phyloP scores from a whole-genome alignment of 30 jellyfish, hydroid and myxozoan species.

The Pelagia noctiluca region DNA sequence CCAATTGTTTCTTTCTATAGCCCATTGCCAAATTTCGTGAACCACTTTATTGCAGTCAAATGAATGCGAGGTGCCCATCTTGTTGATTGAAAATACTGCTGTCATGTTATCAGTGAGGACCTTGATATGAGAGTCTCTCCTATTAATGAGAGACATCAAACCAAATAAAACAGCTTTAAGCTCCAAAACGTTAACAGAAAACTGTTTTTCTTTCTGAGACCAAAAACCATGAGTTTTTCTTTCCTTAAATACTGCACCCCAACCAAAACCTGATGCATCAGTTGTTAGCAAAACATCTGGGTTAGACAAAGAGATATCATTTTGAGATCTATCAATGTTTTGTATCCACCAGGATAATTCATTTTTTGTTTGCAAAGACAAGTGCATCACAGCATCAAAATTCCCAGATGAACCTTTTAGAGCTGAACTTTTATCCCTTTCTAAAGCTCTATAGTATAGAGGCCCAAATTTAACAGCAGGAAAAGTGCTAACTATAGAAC shows the following conservation, averaged over 20 bases:
- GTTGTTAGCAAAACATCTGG: background rate
- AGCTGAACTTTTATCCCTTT: too few species aligned
- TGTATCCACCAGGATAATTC: background rate
- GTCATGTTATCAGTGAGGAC: conserved; percentile 41
- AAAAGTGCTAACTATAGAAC: too few species aligned
- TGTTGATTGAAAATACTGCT: conserved; percentile 26
- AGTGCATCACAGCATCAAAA: too few species aligned
- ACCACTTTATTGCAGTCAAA: background rate
- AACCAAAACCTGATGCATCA: background rate
- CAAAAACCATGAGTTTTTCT: conserved; percentile 10
- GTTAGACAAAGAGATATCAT: background rate
- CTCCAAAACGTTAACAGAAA: conserved; percentile 18
- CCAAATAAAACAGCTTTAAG: conserved; percentile 38
- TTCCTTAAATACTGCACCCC: conserved; percentile 8
- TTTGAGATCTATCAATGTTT: background rate
- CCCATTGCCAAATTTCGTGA: conserved; percentile 10
- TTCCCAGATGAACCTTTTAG: too few species aligned
- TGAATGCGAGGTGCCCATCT: conserved; percentile 49
- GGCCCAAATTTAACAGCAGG: too few species aligned
- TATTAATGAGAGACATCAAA: background rate
- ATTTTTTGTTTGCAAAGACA: background rate
- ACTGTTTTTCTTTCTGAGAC: background rate
- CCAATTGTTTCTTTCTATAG: background rate
- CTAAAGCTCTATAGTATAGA: too few species aligned
- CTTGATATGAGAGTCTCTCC: background rate